phyloP scores from a whole-genome alignment of 2,797 vertebrate genomes.

The Otolemur crassicaudatus region DNA sequence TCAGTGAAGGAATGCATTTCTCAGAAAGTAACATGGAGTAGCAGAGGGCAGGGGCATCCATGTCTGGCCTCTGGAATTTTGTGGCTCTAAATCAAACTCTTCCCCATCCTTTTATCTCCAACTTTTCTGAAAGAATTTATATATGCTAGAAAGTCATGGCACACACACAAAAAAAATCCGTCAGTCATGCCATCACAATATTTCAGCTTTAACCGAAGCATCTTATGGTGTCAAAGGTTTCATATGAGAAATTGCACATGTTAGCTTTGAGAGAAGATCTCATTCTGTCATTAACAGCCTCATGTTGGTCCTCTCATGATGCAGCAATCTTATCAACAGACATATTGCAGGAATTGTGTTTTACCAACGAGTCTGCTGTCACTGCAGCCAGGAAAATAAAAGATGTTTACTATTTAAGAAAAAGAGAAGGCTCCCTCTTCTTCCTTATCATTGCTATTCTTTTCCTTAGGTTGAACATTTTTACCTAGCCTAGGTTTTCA shows the following conservation, averaged over 20 bases:
- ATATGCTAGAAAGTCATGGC: constrained; percentile 60
- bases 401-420: constrained; percentile 37
- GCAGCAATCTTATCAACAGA: background rate
- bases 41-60: constrained; percentile 53
- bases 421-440: background rate
- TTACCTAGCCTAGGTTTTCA: background rate
- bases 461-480: background rate
- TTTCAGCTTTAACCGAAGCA: constrained; percentile 72
- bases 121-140: constrained; percentile 66
- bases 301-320: background rate
- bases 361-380: background rate
- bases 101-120: constrained; percentile 52
- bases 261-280: background rate
- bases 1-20: constrained; percentile 77
- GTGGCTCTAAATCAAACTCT: constrained; percentile 75
- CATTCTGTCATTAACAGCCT: background rate
- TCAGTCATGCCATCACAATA: constrained; percentile 29
- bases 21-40: constrained; percentile 69
- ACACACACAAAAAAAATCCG: constrained; percentile 45
- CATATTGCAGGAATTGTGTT: background rate
- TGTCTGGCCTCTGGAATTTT: constrained; percentile 44
- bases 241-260: background rate
- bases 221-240: background rate
- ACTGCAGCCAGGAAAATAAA: background rate
- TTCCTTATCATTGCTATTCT: background rate